Evolutionary conservation across 2,113 vertebrate species (phyloP).

Genomic region (Tenrec ecaudatus): DNA sequence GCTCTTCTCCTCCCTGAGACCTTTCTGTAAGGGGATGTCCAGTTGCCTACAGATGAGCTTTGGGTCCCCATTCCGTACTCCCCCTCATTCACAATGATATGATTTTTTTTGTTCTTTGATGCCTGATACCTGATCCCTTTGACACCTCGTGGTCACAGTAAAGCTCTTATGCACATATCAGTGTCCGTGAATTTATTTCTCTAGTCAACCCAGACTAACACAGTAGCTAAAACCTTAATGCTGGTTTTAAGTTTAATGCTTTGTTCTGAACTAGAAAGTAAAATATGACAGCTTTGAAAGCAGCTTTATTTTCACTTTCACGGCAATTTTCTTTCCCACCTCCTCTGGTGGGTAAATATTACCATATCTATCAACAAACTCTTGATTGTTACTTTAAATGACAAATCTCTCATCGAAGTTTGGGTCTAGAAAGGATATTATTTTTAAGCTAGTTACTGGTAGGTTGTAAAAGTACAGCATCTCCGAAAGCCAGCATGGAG

Average conservation of each 20-base stretch:
- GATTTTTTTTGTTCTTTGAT: too few species aligned
- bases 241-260: conserved; percentile 84
- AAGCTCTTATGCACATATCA: too few species aligned
- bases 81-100: too few species aligned
- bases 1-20: too few species aligned
- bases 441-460: conserved; percentile 54
- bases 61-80: too few species aligned
- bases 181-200: too few species aligned
- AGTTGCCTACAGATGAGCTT: too few species aligned
- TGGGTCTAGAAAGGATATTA: conserved; percentile 53
- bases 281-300: conserved; percentile 84
- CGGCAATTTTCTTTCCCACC: conserved; percentile 85
- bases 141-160: too few species aligned
- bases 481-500: conserved; percentile 37
- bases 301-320: conserved; percentile 86
- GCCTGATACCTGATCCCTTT: too few species aligned
- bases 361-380: conserved; percentile 87
- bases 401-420: conserved; percentile 76
- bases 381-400: conserved; percentile 85
- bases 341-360: conserved; percentile 85
- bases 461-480: conserved; percentile 32
- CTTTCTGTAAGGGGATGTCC: too few species aligned
- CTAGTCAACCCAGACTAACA: too few species aligned
- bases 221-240: conserved; percentile 80
- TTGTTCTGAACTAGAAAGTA: conserved; percentile 83